Percentiles rank a stretch among this genome's conserved stretches.
Evolutionary conservation across 2,113 vertebrate genomes (phyloP).

Genomic region (Dermatemys mawii): DNA sequence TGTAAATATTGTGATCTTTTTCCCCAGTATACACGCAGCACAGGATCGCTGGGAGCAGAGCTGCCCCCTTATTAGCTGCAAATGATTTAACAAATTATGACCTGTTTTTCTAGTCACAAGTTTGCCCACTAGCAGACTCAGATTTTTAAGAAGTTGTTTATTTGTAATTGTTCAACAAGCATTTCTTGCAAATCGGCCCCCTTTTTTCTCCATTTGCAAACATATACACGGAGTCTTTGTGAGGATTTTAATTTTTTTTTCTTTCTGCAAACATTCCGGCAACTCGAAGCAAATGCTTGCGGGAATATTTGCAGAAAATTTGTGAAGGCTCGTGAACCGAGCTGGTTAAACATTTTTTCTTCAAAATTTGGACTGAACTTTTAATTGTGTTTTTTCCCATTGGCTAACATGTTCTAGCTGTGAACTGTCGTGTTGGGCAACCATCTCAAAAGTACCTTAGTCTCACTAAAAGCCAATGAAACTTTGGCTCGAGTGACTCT

Average conservation of each 20-base stretch:
- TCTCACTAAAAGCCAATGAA: not conserved
- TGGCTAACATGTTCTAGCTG: not conserved
- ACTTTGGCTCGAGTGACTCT: not conserved
- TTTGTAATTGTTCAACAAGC: not conserved
- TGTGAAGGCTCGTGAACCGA: not conserved
- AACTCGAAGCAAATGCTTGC: not conserved
- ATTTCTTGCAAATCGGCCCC: not conserved
- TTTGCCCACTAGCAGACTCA: not conserved
- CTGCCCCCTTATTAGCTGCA: fast-evolving
- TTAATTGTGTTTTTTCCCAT: fast-evolving
- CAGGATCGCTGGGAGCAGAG: fast-evolving
- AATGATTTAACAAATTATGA: fast-evolving
- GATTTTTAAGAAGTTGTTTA: not conserved
- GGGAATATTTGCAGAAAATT: not conserved
- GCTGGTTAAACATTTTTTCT: not conserved
- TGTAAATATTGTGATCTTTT: not conserved
- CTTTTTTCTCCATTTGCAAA: not conserved
- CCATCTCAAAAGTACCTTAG: not conserved
- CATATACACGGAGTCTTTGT: not conserved
- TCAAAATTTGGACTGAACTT: not conserved
- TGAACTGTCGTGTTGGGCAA: not conserved
- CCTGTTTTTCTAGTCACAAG: fast-evolving
- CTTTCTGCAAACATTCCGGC: not conserved
- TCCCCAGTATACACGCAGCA: fast-evolving
- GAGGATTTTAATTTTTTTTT: not conserved